phyloP scores from a whole-genome alignment of 2,797 vertebrate species.

The Amniataba percoides region DNA sequence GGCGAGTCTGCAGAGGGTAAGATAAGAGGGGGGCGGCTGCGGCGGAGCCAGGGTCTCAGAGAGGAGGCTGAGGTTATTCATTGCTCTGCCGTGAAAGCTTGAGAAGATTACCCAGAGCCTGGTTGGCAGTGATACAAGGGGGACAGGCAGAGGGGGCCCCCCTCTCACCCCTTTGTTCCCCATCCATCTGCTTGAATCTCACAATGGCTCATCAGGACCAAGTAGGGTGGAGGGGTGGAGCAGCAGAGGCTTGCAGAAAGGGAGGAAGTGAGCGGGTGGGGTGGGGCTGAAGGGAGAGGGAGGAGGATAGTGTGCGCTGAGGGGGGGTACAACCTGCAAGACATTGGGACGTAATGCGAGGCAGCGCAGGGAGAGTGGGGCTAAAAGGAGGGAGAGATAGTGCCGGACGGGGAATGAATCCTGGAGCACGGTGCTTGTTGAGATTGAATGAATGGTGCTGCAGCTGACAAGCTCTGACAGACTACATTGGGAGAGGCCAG shows the following conservation, averaged over 20 bases:
- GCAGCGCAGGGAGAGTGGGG: constrained; percentile 56
- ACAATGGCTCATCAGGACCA: constrained; percentile 87
- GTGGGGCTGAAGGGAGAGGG: constrained; percentile 51
- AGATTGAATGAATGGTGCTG: constrained; percentile 82
- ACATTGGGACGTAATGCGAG: constrained; percentile 70
- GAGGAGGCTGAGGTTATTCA: constrained; percentile 86
- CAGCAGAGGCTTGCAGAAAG: constrained; percentile 69
- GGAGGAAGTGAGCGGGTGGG: constrained; percentile 73
- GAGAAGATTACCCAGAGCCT: constrained; percentile 87
- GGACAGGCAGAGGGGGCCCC: constrained; percentile 80
- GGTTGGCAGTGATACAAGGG: constrained; percentile 88
- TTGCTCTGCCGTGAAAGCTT: constrained; percentile 85
- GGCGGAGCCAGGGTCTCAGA: constrained; percentile 77
- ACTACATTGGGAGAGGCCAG: constrained; percentile 66
- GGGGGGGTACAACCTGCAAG: constrained; percentile 69
- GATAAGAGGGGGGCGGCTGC: constrained; percentile 80
- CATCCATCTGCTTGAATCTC: constrained; percentile 94
- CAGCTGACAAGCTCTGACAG: constrained; percentile 83
- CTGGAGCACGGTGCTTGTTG: constrained; percentile 76
- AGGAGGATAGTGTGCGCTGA: constrained; percentile 57
- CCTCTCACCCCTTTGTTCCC: constrained; percentile 87
- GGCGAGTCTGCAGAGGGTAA: constrained; percentile 86
- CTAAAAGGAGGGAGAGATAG: constrained; percentile 67
- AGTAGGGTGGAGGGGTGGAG: constrained; percentile 81
- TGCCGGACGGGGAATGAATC: constrained; percentile 72